Conservation (phyloP, 2,888 invertebrate genomes). For the Trachelus tabidus region DNA sequence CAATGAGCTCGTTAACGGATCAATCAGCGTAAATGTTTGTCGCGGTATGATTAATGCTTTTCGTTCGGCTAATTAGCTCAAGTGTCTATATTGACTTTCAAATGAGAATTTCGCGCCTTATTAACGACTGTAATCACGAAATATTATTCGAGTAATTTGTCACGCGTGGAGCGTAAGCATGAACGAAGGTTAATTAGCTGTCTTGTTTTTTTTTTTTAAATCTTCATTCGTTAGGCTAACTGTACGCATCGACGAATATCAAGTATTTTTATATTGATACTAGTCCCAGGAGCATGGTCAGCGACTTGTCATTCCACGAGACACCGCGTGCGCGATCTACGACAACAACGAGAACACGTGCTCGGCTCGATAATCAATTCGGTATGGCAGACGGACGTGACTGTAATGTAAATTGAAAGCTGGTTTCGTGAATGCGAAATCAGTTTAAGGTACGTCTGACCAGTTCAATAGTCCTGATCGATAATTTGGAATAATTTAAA, state of each 20-base stretch:
- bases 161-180: background rate
- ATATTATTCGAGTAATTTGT: background rate
- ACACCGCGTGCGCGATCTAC: background rate
- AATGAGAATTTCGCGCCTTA: background rate
- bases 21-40: background rate
- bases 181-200: background rate
- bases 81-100: background rate
- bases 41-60: background rate
- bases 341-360: background rate
- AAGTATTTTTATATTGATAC: background rate
- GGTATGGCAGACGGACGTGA: background rate
- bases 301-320: background rate
- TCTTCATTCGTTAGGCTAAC: no score
- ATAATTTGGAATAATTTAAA: background rate
- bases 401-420: background rate
- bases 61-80: background rate
- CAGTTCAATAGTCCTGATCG: background rate
- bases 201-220: no score
- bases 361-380: background rate
- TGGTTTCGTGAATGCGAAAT: background rate
- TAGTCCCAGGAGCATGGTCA: background rate
- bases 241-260: background rate
- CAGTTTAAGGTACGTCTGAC: background rate
- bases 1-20: background rate
- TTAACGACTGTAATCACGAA: background rate